Percentiles rank a stretch among this genome's conserved stretches.
Evolutionary conservation across 2,113 vertebrate genomes (phyloP).

Genomic region (Crotalus horridus): DNA sequence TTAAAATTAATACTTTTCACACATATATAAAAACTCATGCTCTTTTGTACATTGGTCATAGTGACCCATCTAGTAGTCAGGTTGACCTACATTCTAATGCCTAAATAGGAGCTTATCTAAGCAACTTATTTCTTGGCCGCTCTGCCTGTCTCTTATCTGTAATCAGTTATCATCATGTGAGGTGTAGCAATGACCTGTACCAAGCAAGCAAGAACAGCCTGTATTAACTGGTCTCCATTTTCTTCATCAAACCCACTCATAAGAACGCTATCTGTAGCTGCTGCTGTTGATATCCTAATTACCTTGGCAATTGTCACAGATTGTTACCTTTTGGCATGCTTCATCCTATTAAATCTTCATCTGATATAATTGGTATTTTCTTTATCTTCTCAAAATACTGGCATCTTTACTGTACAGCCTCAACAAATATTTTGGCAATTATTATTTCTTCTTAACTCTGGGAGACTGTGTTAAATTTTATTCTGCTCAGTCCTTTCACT

Average conservation of each 20-base stretch:
- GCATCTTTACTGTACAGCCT: background rate
- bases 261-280: background rate
- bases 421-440: background rate
- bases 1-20: conserved; percentile 52
- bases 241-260: rapidly evolving
- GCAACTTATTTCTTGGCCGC: conserved; percentile 28
- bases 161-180: conserved; percentile 24
- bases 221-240: background rate
- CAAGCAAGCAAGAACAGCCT: rapidly evolving
- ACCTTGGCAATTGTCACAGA: background rate
- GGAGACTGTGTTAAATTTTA: background rate
- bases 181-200: conserved; percentile 22
- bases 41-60: background rate
- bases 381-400: background rate
- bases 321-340: background rate
- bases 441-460: background rate
- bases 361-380: background rate
- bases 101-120: conserved; percentile 41
- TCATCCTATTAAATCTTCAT: background rate
- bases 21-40: background rate
- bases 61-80: conserved; percentile 32
- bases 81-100: conserved; percentile 45
- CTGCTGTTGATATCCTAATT: background rate
- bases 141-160: conserved; percentile 35
- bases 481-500: conserved; percentile 3